Conservation (phyloP, 2,113 vertebrate genomes). For the Talpa occidentalis region DNA sequence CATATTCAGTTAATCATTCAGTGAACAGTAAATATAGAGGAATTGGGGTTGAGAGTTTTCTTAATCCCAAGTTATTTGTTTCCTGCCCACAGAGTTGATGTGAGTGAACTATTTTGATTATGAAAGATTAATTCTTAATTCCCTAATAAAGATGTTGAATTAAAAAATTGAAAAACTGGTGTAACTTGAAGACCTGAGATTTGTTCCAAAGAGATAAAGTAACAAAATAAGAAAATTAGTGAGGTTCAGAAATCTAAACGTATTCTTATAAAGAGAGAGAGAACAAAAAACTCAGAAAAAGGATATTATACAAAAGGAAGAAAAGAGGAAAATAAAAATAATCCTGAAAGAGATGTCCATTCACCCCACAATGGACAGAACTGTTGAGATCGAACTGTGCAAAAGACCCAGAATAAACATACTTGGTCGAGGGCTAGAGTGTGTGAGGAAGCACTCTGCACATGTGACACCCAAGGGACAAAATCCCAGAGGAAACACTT, state of each 20-base stretch:
- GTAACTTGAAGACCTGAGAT: not conserved
- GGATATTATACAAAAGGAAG: not conserved
- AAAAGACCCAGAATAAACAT: not conserved
- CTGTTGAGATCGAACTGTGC: not conserved
- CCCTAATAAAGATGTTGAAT: not conserved
- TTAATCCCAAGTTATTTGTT: not conserved
- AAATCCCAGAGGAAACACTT: not conserved
- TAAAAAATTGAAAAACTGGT: not conserved
- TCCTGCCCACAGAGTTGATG: not conserved
- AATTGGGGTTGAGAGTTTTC: not conserved
- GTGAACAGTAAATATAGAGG: not conserved
- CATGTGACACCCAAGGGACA: not conserved
- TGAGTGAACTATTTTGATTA: conserved; percentile 3
- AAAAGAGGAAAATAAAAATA: not conserved
- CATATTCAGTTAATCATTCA: too few species aligned
- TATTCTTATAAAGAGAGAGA: not conserved
- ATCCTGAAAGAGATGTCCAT: not conserved
- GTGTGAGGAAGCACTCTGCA: not conserved
- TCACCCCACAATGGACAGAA: not conserved
- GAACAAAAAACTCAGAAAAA: not conserved
- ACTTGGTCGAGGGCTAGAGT: not conserved
- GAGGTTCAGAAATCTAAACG: not conserved
- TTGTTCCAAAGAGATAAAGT: conserved; percentile 6
- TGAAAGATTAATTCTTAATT: not conserved
- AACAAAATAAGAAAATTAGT: conserved; percentile 10